These are phyloP conservation scores for Bombus turneri DNA, from an alignment of 1,140 invertebrate genomes.

Conservation along the genomic window DNA sequence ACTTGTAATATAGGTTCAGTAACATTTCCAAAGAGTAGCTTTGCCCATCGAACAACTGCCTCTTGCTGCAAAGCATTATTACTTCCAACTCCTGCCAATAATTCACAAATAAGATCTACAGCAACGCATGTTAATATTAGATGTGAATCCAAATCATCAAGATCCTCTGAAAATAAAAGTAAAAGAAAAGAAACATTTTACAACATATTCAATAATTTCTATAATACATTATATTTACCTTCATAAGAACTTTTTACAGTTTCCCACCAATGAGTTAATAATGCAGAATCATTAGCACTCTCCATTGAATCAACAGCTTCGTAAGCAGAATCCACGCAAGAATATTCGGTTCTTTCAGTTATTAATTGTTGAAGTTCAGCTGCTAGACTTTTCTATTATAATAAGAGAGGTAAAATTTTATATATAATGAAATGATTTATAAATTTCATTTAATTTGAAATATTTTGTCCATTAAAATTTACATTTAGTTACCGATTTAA, in stretches of 20 bases:
- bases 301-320: conserved; percentile 78
- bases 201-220: not conserved
- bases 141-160: conserved; percentile 77
- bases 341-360: conserved; percentile 76
- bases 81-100: conserved; percentile 75
- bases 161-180: conserved; percentile 70
- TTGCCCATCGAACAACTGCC: conserved; percentile 76
- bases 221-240: conserved; percentile 61
- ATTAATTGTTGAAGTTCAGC: conserved; percentile 72
- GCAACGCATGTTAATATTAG: conserved; percentile 74
- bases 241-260: conserved; percentile 74
- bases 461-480: not conserved
- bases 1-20: conserved; percentile 76
- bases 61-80: conserved; percentile 76
- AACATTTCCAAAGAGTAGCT: conserved; percentile 75
- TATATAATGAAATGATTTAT: conserved; percentile 18
- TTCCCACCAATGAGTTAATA: conserved; percentile 75
- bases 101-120: conserved; percentile 77
- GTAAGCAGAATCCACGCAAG: conserved; percentile 78
- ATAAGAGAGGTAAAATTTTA: not conserved
- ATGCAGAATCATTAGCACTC: conserved; percentile 72
- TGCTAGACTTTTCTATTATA: conserved; percentile 67
- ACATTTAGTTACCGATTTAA: conserved; percentile 71
- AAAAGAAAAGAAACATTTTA: not conserved
- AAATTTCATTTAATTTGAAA: conserved; percentile 62